Evolutionary conservation across 2,888 invertebrate genomes (phyloP), one percentile per base, ranked within the genome.

Genomic region (Cryptus viduatorius): DNA sequence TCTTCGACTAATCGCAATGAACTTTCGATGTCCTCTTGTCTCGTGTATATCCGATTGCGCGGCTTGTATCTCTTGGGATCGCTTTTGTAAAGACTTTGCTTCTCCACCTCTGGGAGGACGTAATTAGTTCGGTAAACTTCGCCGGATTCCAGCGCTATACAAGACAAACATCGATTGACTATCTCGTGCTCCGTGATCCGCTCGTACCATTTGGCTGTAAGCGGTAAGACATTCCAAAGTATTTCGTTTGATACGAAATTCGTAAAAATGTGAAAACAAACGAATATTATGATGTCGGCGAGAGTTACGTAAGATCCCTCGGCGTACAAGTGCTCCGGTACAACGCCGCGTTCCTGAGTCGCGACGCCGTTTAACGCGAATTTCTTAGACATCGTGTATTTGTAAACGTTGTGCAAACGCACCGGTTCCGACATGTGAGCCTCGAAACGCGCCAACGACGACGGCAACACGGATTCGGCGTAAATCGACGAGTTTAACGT

Each of bases 231-330:
- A 1, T 5, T 24, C 50, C 37, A 37, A 0, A 65, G 42, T 1
- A n/a, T 64, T 4, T 88, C 85, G n/a, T 86, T 87, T 2, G 89
- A 80, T 73, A 95, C 94, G 48, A 94, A 92, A 85, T 95, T 93
- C 44, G 96, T 94, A 69, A 97, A 93, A 42, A 97, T 94, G 85
- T 95, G 94, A 89, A 97, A 95, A 89, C 96, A 96, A 1, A 97
- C 96, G 89, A 96, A 96, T 79, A 98, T 94, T 82, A 98, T 95
- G 56, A 98, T 92, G 94, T 98, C 98, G 3, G 98, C 96, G 87
- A 98, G 94, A 0, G 98, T 98, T 90, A 98, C 95, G 86, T 95
- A 95, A 1, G 97, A 96, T 0, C 98, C 98, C 94, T 98, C 98
- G 1, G 97, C 97, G 94, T 96, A 98, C 71, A 95, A 94, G 92